Conservation (phyloP, 1,140 invertebrate species). For the Ruditapes philippinarum region DNA sequence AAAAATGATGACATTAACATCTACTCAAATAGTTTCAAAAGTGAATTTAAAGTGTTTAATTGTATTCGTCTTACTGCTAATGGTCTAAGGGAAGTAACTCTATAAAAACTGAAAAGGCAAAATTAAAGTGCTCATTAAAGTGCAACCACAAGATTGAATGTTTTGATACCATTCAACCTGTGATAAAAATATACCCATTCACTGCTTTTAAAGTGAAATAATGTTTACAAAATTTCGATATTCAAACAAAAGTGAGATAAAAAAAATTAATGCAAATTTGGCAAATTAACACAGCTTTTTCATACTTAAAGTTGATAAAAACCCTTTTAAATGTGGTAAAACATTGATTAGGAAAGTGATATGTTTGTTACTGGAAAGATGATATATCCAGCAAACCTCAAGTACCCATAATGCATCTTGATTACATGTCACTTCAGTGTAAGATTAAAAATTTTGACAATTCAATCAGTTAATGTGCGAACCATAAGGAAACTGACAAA, state of each 20-base stretch:
- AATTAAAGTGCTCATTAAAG: neutral
- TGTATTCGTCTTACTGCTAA: no score
- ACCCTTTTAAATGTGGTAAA: neutral
- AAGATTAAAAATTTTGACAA: neutral
- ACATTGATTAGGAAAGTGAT: neutral
- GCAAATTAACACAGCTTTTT: neutral
- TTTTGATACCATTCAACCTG: neutral
- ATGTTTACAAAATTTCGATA: neutral
- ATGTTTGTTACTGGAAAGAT: neutral
- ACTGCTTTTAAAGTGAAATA: neutral
- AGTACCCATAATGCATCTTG: neutral
- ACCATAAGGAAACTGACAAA: no score
- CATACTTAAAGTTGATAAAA: neutral
- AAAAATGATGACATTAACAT: no score
- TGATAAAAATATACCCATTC: neutral
- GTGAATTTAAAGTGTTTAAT: no score
- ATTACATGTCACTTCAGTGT: neutral
- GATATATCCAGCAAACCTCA: neutral
- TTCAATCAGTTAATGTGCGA: no score
- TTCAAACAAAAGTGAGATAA: neutral
- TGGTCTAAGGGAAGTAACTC: slow-evolving; percentile 47
- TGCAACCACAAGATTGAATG: neutral
- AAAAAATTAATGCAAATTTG: neutral
- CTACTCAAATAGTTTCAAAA: no score
- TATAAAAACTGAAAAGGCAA: neutral